Evolutionary conservation across 2,888 invertebrate genomes (phyloP).

Genomic region (Belgica antarctica): DNA sequence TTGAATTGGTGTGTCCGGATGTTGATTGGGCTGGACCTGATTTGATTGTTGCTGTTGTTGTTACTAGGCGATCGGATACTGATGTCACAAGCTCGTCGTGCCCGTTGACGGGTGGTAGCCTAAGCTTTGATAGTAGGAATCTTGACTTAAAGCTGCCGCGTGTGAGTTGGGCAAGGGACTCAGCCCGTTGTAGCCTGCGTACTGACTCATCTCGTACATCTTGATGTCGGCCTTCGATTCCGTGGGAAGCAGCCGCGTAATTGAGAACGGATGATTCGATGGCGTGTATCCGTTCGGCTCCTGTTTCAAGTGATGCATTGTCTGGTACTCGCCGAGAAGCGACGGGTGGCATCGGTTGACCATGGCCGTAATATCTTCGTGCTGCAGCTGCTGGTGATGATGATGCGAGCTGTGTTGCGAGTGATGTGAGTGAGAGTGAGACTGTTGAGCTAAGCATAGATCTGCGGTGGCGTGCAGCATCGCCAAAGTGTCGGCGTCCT

Average conservation of each 20-base stretch:
- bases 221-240: conserved; percentile 87
- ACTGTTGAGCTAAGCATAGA: conserved; percentile 60
- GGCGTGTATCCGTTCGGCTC: conserved; percentile 77
- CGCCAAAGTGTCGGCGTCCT: conserved; percentile 67
- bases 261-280: conserved; percentile 89
- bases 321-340: conserved; percentile 63
- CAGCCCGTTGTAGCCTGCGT: conserved; percentile 63
- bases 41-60: conserved; percentile 46
- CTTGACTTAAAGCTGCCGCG: conserved; percentile 62
- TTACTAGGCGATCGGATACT: conserved; percentile 81
- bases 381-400: conserved; percentile 58
- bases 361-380: conserved; percentile 66
- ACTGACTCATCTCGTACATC: conserved; percentile 82
- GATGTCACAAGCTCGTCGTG: conserved; percentile 86
- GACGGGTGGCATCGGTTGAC: conserved; percentile 64
- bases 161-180: conserved; percentile 64
- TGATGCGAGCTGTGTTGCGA: conserved; percentile 57
- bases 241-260: conserved; percentile 84
- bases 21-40: conserved; percentile 37
- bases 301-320: conserved; percentile 67
- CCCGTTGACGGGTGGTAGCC: conserved; percentile 69
- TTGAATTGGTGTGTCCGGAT: conserved; percentile 24
- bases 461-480: conserved; percentile 67
- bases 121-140: conserved; percentile 81
- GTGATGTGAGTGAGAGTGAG: conserved; percentile 58